Evolutionary conservation across 2,888 invertebrate genomes (phyloP).

Genomic region (Cheilosia impressa): DNA sequence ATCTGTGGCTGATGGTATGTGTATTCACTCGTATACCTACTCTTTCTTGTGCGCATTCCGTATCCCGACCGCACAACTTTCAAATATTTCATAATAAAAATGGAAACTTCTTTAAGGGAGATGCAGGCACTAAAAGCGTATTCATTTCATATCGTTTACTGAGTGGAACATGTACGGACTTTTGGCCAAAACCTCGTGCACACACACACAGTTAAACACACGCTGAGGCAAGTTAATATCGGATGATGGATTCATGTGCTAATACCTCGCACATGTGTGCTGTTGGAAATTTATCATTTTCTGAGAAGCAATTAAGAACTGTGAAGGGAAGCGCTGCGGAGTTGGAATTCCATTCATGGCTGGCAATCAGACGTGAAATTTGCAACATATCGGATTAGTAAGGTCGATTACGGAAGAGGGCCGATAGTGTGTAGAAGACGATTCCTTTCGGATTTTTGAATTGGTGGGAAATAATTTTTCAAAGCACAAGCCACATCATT

Average conservation of each 20-base stretch:
- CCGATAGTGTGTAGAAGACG: neutral
- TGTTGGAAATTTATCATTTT: slow-evolving; percentile 75
- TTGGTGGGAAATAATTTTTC: slow-evolving; percentile 62
- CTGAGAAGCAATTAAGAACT: slow-evolving; percentile 74
- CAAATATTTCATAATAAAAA: slow-evolving; percentile 76
- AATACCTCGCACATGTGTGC: slow-evolving; percentile 75
- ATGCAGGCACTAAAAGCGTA: slow-evolving; percentile 69
- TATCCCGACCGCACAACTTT: slow-evolving; percentile 75
- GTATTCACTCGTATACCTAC: neutral
- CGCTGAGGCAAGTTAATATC: slow-evolving; percentile 69
- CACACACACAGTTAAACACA: slow-evolving; percentile 20
- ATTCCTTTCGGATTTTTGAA: slow-evolving; percentile 46
- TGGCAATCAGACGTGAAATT: slow-evolving; percentile 75
- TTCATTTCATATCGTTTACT: slow-evolving; percentile 72
- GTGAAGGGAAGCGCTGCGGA: slow-evolving; percentile 51
- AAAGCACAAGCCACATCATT: slow-evolving; percentile 33
- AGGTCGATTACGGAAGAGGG: slow-evolving; percentile 66
- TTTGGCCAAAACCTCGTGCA: slow-evolving; percentile 46
- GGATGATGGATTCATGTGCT: slow-evolving; percentile 75
- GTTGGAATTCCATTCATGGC: slow-evolving; percentile 66
- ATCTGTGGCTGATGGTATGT: slow-evolving; percentile 16
- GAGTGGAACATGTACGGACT: slow-evolving; percentile 49
- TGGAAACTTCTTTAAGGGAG: slow-evolving; percentile 70
- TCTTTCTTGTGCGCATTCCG: slow-evolving; percentile 48
- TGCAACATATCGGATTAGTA: slow-evolving; percentile 75